These are phyloP conservation scores for Chascanopsetta lugubris DNA, from an alignment of 2,113 vertebrate genomes.

Conservation along the genomic window DNA sequence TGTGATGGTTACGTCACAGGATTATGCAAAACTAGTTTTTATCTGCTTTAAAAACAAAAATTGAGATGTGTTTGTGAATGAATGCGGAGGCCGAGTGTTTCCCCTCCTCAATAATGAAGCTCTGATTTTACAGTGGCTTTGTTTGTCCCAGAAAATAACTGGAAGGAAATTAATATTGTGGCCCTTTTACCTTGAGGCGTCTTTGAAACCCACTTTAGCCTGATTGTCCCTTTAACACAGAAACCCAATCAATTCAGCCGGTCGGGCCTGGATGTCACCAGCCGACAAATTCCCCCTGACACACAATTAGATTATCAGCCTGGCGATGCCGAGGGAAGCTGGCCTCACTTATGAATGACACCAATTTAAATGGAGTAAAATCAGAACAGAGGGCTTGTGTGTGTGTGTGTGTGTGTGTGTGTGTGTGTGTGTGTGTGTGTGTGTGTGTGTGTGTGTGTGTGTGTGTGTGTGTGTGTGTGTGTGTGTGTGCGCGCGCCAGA, in stretches of 20 bases:
- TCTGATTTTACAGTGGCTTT: too few species aligned
- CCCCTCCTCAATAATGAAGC: too few species aligned
- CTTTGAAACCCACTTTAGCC: not conserved
- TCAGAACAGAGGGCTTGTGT: conserved; percentile 51
- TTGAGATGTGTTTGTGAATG: too few species aligned
- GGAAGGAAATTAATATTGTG: too few species aligned
- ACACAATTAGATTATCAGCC: conserved; percentile 51
- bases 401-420: too few species aligned
- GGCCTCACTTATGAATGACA: conserved; percentile 68
- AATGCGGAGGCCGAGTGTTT: not conserved
- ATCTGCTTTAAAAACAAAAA: too few species aligned
- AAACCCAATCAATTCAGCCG: conserved; percentile 17
- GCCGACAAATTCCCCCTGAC: conserved; percentile 23
- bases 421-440: too few species aligned
- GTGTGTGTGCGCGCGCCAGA: conserved; percentile 27
- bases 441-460: too few species aligned
- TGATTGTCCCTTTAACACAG: conserved; percentile 13
- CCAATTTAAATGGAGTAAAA: conserved; percentile 57
- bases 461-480: conserved; percentile 25
- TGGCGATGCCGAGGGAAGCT: conserved; percentile 61
- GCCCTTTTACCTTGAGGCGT: not conserved
- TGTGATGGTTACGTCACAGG: too few species aligned
- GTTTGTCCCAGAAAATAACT: not conserved
- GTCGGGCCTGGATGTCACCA: conserved; percentile 12
- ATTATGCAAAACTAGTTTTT: too few species aligned